phyloP scores from a whole-genome alignment of 2,888 invertebrate species.

The Ethmia dodecea region DNA sequence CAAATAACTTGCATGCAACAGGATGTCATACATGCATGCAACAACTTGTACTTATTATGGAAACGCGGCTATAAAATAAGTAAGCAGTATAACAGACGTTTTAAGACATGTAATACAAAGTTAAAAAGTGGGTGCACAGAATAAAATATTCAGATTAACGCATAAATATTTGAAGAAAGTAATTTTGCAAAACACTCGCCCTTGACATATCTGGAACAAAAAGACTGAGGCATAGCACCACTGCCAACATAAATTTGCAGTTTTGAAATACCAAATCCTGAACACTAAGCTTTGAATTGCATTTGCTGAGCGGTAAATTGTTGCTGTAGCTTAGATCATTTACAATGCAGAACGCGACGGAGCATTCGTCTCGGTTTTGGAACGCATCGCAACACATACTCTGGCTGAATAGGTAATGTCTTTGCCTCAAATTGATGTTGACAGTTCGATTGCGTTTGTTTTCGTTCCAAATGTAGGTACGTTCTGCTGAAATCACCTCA shows the following conservation, averaged over 20 bases:
- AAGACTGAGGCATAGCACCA: slow-evolving; percentile 43
- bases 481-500: neutral
- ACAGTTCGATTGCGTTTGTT: slow-evolving; percentile 19
- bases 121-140: too few relatives aligned
- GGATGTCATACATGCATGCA: too few relatives aligned
- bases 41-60: too few relatives aligned
- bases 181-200: slow-evolving; percentile 56
- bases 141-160: too few relatives aligned
- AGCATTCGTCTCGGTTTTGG: slow-evolving; percentile 54
- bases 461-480: neutral
- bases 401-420: slow-evolving; percentile 56
- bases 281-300: slow-evolving; percentile 19
- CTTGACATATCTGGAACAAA: slow-evolving; percentile 68
- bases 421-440: slow-evolving; percentile 35
- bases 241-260: slow-evolving; percentile 20
- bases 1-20: too few relatives aligned
- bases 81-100: too few relatives aligned
- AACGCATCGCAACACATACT: slow-evolving; percentile 50
- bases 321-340: slow-evolving; percentile 34
- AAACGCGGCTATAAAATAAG: too few relatives aligned
- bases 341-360: slow-evolving; percentile 54
- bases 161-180: slow-evolving; percentile 53
- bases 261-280: slow-evolving; percentile 19
- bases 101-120: too few relatives aligned
- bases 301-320: slow-evolving; percentile 9